Base-by-base conservation (phyloP, 2,888 invertebrate species). In the Scaptodrosophila latifasciaeformis region DNA sequence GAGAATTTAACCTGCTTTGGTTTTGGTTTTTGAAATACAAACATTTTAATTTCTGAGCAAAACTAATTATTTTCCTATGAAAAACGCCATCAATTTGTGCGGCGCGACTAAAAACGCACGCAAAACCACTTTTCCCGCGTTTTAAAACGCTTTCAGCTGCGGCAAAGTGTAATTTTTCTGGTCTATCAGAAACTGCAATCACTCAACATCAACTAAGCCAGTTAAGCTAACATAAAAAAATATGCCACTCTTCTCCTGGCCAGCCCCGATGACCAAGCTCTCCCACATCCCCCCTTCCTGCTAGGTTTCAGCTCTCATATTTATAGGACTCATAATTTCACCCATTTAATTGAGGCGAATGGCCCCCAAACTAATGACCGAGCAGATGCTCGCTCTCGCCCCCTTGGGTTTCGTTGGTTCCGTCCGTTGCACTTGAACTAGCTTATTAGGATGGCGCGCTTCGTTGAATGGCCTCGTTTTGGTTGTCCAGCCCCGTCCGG, bases 401-500 rank as follows among this genome's bases (percentile, higher is more conserved):
- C 37, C 13, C 37, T 37, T 17, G 17, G 37, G 15, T 24, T 3
- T 12, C 27, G n/a, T 17, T 29, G 15, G 30, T 13, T 47, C 21
- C 51, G 55, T 46, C 67, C 68, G 54, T 62, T 72, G 70, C 65
- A 72, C 70, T 76, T 72, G 67, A 70, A 74, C 72, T 68, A 58
- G 76, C 76, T 72, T 76, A 76, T 76, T 72, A 76, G 69, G 70
- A 70, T 59, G 61, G 62, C 60, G 62, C 54, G 65, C 52, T 61
- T 71, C 46, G 69, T 51, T 67, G 67, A 63, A 56, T 59, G n/a
- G 62, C 58, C 55, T 35, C 19, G 21, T 45, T 31, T 35, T 47
- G 46, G 34, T 42, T 29, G 37, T n/a, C n/a, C n/a, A n/a, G n/a
- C n/a, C n/a, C n/a, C n/a, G n/a, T n/a, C n/a, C n/a, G n/a, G n/a